These are phyloP conservation scores for Pyxicephalus adspersus DNA, from an alignment of 2,113 vertebrate genomes.

Conservation along the genomic window DNA sequence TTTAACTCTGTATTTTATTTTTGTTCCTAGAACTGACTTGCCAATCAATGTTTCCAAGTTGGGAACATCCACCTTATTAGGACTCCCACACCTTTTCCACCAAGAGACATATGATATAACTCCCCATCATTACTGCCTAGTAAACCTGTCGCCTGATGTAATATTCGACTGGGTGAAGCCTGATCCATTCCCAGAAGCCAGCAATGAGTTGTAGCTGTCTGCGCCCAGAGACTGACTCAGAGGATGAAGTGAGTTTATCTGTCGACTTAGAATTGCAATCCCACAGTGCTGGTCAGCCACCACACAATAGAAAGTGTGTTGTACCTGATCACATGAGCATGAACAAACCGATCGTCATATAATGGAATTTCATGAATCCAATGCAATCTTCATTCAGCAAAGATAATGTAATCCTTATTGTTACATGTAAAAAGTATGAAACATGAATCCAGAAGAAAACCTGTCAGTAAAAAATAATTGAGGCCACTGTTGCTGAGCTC, in stretches of 20 bases:
- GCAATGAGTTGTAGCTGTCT: slow-evolving; percentile 41
- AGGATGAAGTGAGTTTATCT: slow-evolving; percentile 41
- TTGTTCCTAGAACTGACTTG: background rate
- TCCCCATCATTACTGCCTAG: background rate
- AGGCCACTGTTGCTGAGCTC: no score
- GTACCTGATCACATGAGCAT: no score
- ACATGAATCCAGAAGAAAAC: no score
- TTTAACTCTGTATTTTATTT: background rate
- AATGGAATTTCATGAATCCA: no score
- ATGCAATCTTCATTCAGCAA: no score
- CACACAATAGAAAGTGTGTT: no score
- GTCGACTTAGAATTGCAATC: no score
- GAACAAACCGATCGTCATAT: no score
- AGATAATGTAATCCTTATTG: no score
- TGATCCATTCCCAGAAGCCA: background rate
- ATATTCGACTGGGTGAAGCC: background rate
- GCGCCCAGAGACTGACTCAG: slow-evolving; percentile 45
- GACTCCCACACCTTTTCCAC: background rate
- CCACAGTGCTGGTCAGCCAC: no score
- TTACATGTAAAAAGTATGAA: no score
- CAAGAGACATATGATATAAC: background rate
- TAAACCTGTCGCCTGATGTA: background rate
- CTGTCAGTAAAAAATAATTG: no score
- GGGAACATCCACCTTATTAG: slow-evolving; percentile 17
- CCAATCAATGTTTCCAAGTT: background rate